These are phyloP conservation scores for Sterrhoptilus dennistouni DNA, from an alignment of 2,113 vertebrate genomes.

Conservation along the genomic window DNA sequence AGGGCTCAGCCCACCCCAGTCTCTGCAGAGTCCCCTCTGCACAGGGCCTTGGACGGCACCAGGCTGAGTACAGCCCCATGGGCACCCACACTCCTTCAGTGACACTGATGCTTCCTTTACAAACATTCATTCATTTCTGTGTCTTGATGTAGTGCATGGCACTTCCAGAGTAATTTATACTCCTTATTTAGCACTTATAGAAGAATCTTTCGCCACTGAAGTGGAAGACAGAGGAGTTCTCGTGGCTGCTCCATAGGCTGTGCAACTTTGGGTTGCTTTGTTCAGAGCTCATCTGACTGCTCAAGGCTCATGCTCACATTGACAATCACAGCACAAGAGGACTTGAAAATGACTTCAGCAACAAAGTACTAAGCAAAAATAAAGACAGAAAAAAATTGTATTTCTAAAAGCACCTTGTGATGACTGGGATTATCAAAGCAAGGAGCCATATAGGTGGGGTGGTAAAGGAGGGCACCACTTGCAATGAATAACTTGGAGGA, in stretches of 20 bases:
- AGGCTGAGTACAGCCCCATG: not conserved
- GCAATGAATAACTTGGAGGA: not conserved
- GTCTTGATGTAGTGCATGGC: not conserved
- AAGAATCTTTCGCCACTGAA: not conserved
- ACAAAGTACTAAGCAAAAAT: not conserved
- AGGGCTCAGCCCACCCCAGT: not conserved
- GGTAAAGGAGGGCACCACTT: not conserved
- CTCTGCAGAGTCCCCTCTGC: not conserved
- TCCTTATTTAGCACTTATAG: not conserved
- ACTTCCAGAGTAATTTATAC: not conserved
- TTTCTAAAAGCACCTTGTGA: not conserved
- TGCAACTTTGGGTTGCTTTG: not conserved
- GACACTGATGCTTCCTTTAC: not conserved
- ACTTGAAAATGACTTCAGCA: not conserved
- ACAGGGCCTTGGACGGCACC: accelerated
- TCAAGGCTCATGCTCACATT: not conserved
- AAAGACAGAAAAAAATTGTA: not conserved
- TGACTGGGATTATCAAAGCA: not conserved
- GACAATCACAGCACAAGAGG: not conserved
- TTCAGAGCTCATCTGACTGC: not conserved
- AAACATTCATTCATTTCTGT: not conserved
- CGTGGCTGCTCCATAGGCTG: not conserved
- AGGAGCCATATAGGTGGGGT: not conserved
- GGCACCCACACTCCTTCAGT: not conserved
- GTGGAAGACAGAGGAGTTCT: not conserved